These are phyloP conservation scores for Climacteris rufus DNA, from an alignment of 2,113 vertebrate species.

Conservation along the genomic window DNA sequence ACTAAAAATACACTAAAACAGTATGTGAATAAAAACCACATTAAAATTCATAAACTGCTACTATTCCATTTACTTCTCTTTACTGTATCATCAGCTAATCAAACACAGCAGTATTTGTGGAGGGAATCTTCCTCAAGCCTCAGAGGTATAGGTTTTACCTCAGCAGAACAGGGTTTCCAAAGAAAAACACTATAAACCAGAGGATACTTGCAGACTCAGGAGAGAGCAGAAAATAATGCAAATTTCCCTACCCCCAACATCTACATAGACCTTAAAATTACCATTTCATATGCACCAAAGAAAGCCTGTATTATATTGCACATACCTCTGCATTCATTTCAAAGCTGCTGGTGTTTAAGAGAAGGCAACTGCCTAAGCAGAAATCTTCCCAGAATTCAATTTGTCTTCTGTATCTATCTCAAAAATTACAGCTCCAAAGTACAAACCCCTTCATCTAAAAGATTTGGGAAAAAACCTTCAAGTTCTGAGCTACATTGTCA, in stretches of 20 bases:
- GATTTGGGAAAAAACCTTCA: not conserved
- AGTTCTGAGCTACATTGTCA: not conserved
- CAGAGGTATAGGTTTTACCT: not conserved
- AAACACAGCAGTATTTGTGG: not conserved
- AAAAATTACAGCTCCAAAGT: not conserved
- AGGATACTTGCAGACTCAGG: not conserved
- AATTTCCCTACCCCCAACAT: not conserved
- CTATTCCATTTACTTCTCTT: constrained; percentile 7
- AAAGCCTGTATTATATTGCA: not conserved
- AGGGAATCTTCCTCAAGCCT: not conserved
- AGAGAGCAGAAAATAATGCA: not conserved
- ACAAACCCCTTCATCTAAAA: not conserved
- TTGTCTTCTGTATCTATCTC: not conserved
- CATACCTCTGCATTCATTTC: not conserved
- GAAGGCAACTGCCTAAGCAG: not conserved
- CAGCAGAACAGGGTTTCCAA: not conserved
- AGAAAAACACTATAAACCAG: not conserved
- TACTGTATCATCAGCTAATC: not conserved
- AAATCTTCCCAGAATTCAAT: not conserved
- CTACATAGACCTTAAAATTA: not conserved
- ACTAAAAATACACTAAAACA: not conserved
- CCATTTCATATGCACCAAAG: not conserved
- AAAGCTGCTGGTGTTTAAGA: not conserved
- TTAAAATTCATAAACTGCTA: constrained; percentile 24
- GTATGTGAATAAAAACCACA: constrained; percentile 10